phyloP scores from a whole-genome alignment of 2,113 vertebrate genomes.

The Montifringilla adamsi region DNA sequence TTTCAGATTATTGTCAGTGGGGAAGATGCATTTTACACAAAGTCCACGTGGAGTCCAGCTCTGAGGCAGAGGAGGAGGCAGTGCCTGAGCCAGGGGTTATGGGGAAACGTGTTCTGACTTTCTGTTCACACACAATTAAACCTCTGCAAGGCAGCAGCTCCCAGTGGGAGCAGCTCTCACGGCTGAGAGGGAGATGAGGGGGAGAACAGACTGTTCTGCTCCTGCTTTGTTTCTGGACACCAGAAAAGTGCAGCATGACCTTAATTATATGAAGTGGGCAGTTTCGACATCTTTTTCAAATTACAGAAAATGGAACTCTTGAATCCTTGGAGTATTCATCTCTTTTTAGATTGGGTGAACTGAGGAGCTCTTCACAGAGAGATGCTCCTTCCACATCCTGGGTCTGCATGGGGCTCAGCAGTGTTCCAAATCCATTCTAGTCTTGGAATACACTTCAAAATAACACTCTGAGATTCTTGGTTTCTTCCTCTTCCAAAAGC shows the following conservation, averaged over 20 bases:
- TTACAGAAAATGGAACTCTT: neutral
- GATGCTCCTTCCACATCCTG: neutral
- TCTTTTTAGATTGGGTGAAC: neutral
- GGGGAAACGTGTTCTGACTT: neutral
- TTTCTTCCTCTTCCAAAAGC: slow-evolving; percentile 19
- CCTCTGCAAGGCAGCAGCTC: neutral
- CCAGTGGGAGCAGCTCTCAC: neutral
- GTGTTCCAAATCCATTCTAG: neutral
- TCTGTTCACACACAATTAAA: neutral
- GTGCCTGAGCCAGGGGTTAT: neutral
- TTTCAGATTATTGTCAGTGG: neutral
- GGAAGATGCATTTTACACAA: neutral
- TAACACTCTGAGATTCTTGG: neutral
- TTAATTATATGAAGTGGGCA: neutral
- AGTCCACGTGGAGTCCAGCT: neutral
- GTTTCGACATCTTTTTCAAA: neutral
- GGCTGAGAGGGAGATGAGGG: neutral
- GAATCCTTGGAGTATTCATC: neutral
- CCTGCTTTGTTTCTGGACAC: neutral
- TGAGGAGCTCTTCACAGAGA: neutral
- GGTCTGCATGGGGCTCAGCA: neutral
- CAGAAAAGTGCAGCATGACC: neutral
- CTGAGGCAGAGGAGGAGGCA: neutral
- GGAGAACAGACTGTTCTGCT: neutral
- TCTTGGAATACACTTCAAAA: neutral